Conservation (phyloP, 2,888 invertebrate genomes). For the Melanchra persicariae region DNA sequence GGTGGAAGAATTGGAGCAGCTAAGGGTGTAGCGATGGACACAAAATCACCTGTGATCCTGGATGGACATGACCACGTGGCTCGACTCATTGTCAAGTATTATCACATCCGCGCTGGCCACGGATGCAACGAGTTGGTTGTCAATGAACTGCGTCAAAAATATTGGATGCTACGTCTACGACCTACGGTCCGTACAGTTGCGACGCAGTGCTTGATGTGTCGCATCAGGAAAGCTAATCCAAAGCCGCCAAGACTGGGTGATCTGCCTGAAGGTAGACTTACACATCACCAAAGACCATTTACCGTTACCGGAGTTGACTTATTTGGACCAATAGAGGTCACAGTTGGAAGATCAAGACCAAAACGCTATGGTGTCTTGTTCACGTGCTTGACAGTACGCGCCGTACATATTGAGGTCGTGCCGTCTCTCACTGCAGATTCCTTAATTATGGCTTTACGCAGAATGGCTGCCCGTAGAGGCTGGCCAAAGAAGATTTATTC, state of each 20-base stretch:
- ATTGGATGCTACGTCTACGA: background rate
- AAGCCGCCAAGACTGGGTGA: slow-evolving; percentile 1
- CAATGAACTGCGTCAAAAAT: slow-evolving; percentile 7
- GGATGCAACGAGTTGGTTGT: slow-evolving; percentile 2
- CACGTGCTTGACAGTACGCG: slow-evolving; percentile 5
- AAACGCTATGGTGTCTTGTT: background rate
- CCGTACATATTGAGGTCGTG: background rate
- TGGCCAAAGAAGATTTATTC: slow-evolving; percentile 3
- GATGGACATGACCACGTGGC: background rate
- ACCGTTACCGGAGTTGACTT: background rate
- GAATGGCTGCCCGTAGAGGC: slow-evolving; percentile 9
- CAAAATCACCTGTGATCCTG: too few relatives aligned
- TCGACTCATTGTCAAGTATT: background rate
- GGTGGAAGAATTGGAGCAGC: too few relatives aligned
- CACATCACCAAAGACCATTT: slow-evolving; percentile 10
- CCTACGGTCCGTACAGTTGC: background rate
- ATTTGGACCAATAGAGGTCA: slow-evolving; percentile 1
- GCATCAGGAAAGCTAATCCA: background rate
- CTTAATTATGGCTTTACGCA: background rate
- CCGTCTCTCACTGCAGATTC: background rate
- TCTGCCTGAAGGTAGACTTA: background rate
- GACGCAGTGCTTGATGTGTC: background rate
- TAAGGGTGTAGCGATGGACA: too few relatives aligned
- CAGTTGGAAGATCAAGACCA: background rate
- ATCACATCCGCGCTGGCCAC: too few relatives aligned